These are phyloP conservation scores for Diarsia rubi DNA, from an alignment of 2,888 invertebrate species.

Conservation along the genomic window DNA sequence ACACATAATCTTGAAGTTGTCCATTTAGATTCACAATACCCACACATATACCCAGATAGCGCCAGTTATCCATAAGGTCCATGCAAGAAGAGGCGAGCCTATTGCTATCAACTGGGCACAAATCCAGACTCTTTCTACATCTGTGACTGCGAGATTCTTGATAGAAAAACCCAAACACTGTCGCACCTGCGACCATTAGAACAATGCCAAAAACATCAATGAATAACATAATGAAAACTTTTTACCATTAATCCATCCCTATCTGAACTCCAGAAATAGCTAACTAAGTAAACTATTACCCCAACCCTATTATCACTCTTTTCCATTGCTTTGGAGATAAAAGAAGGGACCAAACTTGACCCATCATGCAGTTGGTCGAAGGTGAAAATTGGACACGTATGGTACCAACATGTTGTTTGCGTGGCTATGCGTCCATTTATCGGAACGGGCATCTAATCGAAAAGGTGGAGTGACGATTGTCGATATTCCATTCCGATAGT, in stretches of 20 bases:
- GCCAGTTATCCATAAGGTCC: too few relatives aligned
- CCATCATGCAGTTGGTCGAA: conserved; percentile 13
- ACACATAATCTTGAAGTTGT: background rate
- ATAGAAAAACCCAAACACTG: too few relatives aligned
- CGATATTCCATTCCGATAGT: conserved; percentile 31
- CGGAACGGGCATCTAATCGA: conserved; percentile 48
- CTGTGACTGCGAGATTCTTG: too few relatives aligned
- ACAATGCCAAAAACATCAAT: too few relatives aligned
- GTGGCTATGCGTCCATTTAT: conserved; percentile 45
- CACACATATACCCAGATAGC: too few relatives aligned
- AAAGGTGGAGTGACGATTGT: conserved; percentile 30
- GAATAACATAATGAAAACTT: too few relatives aligned
- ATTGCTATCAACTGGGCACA: too few relatives aligned
- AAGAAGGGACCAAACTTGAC: conserved; percentile 33
- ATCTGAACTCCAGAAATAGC: conserved; percentile 30
- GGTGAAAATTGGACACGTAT: conserved; percentile 59
- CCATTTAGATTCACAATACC: background rate
- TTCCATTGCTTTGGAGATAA: conserved; percentile 45
- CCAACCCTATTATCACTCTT: conserved; percentile 10
- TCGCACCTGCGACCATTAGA: too few relatives aligned
- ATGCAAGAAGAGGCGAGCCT: too few relatives aligned
- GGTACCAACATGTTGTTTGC: conserved; percentile 46
- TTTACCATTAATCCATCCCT: background rate
- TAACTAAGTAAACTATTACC: conserved; percentile 17
- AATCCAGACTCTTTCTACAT: too few relatives aligned